phyloP scores from a whole-genome alignment of 1,140 invertebrate species.

The Phenacoccus solenopsis region DNA sequence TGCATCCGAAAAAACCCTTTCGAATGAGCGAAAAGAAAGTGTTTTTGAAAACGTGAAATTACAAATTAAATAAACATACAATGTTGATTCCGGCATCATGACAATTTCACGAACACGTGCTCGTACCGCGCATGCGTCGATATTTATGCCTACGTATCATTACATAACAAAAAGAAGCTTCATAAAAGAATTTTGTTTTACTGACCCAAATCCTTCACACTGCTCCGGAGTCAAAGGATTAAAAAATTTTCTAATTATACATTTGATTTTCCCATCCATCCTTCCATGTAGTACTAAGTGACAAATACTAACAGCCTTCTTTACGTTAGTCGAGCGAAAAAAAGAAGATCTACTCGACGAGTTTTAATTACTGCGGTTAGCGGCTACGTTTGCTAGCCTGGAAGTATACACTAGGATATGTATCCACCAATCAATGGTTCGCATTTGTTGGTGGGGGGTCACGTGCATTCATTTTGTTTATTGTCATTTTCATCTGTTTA shows the following conservation, averaged over 20 bases:
- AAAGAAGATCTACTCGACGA: background rate
- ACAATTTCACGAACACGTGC: background rate
- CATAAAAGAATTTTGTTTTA: background rate
- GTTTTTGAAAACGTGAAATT: too few species aligned
- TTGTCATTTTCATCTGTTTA: constrained; percentile 3
- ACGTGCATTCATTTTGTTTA: constrained; percentile 2
- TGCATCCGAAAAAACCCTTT: too few species aligned
- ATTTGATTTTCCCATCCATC: background rate
- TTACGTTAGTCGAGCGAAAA: background rate
- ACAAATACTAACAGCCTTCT: too few species aligned
- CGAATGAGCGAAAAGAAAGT: too few species aligned
- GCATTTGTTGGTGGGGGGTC: background rate
- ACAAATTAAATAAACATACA: too few species aligned
- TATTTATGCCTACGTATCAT: background rate
- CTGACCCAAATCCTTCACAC: background rate
- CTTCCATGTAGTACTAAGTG: too few species aligned
- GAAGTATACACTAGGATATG: background rate
- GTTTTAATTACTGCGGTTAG: too few species aligned
- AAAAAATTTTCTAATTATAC: background rate
- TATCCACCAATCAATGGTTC: constrained; percentile 1
- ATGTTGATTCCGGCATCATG: background rate
- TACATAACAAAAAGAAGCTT: background rate
- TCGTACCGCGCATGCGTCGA: background rate
- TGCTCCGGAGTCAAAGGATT: background rate
- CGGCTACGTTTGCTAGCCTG: background rate